Evolutionary conservation across 2,797 vertebrate genomes (phyloP), one percentile per base, ranked within the genome.

Genomic region (Semotilus atromaculatus): DNA sequence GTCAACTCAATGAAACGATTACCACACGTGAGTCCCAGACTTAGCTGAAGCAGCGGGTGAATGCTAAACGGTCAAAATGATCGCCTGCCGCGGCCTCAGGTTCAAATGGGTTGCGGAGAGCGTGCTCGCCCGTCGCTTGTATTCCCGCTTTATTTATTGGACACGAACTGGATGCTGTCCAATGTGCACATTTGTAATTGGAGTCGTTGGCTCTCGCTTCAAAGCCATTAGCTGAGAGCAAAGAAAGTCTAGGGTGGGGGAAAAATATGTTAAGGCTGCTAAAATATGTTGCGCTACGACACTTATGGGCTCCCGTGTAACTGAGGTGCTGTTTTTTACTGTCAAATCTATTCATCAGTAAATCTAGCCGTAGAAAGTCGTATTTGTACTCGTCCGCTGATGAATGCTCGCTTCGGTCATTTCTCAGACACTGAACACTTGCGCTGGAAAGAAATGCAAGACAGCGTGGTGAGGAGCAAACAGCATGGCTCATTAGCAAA

Each of bases 221-320:
- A 89, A 76, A 66, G 62, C 88, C 88, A 91, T 90, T 90, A 89
- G 84, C 38, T 66, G 82, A 90, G 77, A 86, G 83, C 64, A 87
- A 67, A 55, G 55, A 84, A 79, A 86, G 85, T 80, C 73, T 83
- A 81, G 38, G 34, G 72, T 31, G 81, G 62, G 31, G 4, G 13
- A 29, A 48, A 64, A 67, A 77, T 71, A 83, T 60, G 80, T 72
- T 82, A 84, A 81, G 74, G 74, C 85, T 82, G 80, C 85, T 88
- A 84, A 89, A 88, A 89, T 87, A 89, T 87, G 87, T 85, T 87
- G 80, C 80, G 85, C 82, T 85, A 87, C 81, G 87, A 88, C 87
- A 89, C 87, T 89, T 87, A 88, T 80, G 87, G 86, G 88, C 87
- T 87, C 72, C 88, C 62, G 85, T 75, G 87, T 78, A 85, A 89